A percentile compares a stretch with the other conserved stretches of the same genome.
Conservation (phyloP, 2,797 vertebrate genomes). For the Microhierax caerulescens region DNA sequence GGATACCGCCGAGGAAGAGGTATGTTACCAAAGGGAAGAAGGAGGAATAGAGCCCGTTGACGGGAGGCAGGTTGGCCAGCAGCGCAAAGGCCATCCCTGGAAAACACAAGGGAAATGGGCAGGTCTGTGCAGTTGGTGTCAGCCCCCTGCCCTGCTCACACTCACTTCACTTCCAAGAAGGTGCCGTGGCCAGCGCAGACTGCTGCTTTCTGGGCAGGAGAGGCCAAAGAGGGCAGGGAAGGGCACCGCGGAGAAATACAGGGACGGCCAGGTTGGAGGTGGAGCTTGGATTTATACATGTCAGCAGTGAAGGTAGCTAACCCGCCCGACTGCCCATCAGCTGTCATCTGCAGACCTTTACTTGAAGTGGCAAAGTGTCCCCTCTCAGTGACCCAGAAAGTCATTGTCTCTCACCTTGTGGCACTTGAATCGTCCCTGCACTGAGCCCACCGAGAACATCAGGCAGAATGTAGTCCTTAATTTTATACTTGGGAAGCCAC, state of each 20-base stretch:
- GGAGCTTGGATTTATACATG: background rate
- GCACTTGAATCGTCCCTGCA: constrained; percentile 89
- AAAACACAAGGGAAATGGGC: background rate
- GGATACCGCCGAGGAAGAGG: constrained; percentile 90
- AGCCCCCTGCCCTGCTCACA: background rate
- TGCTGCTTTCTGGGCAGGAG: background rate
- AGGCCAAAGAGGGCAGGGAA: background rate
- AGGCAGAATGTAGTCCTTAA: constrained; percentile 83
- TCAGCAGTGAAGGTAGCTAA: background rate
- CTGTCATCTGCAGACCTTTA: background rate
- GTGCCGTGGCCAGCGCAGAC: background rate
- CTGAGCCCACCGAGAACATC: constrained; percentile 89
- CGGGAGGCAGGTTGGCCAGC: constrained; percentile 88
- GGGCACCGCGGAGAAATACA: background rate
- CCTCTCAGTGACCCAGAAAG: background rate
- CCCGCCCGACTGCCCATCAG: background rate
- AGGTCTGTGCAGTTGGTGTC: background rate
- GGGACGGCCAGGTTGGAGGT: background rate
- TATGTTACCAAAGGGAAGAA: constrained; percentile 90
- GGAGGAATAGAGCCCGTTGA: constrained; percentile 93
- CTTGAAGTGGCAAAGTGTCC: background rate
- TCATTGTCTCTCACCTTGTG: constrained; percentile 80
- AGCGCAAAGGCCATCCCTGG: constrained; percentile 92
- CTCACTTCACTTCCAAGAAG: background rate
- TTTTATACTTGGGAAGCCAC: constrained; percentile 90